These are phyloP conservation scores for Dinocampus coccinellae DNA, from an alignment of 2,888 invertebrate genomes.

Conservation along the genomic window DNA sequence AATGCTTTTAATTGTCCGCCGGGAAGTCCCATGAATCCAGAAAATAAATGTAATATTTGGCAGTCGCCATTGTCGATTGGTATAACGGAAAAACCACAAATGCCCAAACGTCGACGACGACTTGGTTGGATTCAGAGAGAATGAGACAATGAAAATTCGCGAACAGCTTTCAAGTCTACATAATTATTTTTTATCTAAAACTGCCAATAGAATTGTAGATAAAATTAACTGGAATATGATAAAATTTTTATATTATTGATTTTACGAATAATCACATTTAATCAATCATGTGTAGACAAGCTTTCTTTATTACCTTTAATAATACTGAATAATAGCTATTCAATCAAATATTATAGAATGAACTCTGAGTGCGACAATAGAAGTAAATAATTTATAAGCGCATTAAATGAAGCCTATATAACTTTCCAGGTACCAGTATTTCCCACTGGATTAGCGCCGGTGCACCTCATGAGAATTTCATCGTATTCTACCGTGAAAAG, in stretches of 20 bases:
- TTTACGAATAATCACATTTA: no score
- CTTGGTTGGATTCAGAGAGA: background rate
- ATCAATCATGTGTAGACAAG: no score
- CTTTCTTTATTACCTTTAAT: no score
- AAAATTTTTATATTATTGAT: no score
- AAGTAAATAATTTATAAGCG: slow-evolving; percentile 1
- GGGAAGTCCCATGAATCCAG: slow-evolving; percentile 40
- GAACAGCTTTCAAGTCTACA: background rate
- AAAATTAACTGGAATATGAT: no score
- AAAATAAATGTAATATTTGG: slow-evolving; percentile 41
- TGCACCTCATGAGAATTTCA: slow-evolving; percentile 8
- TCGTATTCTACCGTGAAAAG: slow-evolving; percentile 15
- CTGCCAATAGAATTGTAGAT: background rate
- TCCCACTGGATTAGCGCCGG: slow-evolving; percentile 6
- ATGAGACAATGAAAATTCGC: background rate
- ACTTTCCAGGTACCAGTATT: background rate
- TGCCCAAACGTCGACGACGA: background rate
- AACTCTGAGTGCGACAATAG: background rate
- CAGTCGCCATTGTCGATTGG: background rate
- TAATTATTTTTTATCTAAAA: background rate
- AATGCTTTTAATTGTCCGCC: slow-evolving; percentile 37
- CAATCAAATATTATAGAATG: background rate
- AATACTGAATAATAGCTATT: no score
- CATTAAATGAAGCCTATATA: background rate
- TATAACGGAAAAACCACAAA: background rate